These are phyloP conservation scores for Mobula birostris DNA, from an alignment of 2,113 vertebrate genomes.

Conservation along the genomic window DNA sequence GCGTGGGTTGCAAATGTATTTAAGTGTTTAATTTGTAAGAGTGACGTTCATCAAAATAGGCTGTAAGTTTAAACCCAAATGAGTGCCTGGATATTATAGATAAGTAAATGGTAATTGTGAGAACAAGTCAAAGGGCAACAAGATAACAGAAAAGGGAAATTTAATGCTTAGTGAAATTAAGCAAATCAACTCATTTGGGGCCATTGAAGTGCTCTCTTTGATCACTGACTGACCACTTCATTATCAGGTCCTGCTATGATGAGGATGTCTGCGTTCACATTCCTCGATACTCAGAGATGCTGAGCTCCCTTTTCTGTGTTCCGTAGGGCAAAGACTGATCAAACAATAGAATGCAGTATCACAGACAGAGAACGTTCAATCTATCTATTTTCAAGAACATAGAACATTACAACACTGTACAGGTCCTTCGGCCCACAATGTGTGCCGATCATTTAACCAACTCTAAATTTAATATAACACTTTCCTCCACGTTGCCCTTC, in stretches of 20 bases:
- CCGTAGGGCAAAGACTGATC: background rate
- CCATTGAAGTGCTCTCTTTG: background rate
- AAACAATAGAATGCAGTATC: background rate
- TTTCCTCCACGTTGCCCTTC: too few relatives aligned
- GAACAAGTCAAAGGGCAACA: background rate
- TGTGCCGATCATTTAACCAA: too few relatives aligned
- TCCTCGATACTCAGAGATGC: too few relatives aligned
- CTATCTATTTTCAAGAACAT: background rate
- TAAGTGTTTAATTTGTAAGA: slow-evolving; percentile 24
- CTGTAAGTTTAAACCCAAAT: slow-evolving; percentile 2
- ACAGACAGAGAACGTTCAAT: background rate
- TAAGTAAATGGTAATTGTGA: background rate
- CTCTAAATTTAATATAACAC: too few relatives aligned
- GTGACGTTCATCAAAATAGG: background rate
- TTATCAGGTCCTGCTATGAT: background rate
- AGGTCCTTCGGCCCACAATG: too few relatives aligned
- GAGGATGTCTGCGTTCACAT: too few relatives aligned
- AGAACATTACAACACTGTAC: too few relatives aligned
- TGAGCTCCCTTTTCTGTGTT: background rate
- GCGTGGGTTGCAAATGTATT: slow-evolving; percentile 15
- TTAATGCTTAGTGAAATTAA: background rate
- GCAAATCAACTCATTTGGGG: background rate
- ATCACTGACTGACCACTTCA: background rate
- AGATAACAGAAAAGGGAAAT: slow-evolving; percentile 24
- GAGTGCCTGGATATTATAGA: background rate